Percentiles rank a stretch among this genome's conserved stretches.
Evolutionary conservation across 2,113 vertebrate genomes (phyloP).

Genomic region (Azemiops feae): DNA sequence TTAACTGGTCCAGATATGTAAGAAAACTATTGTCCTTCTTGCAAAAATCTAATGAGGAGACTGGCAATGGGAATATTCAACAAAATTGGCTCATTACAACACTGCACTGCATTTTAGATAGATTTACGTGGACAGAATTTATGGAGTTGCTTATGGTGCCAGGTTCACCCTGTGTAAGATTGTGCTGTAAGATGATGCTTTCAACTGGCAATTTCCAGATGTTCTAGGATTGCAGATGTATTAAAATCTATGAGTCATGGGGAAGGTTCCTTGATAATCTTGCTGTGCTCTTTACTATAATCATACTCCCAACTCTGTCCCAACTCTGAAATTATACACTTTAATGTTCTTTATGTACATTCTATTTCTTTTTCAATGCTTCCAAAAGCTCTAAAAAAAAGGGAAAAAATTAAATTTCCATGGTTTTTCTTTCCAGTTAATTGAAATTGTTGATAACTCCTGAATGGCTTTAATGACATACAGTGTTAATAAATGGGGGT

Average conservation of each 20-base stretch:
- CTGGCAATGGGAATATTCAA: background rate
- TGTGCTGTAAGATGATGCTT: background rate
- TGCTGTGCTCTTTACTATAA: background rate
- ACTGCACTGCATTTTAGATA: background rate
- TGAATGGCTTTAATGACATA: conserved; percentile 22
- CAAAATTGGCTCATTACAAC: background rate
- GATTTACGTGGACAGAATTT: background rate
- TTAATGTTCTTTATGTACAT: background rate
- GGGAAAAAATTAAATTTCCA: background rate
- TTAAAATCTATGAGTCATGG: background rate
- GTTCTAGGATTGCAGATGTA: background rate
- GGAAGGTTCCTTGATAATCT: background rate
- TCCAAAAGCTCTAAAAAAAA: background rate
- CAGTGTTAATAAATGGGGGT: background rate
- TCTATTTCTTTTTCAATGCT: background rate
- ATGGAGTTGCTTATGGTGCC: background rate
- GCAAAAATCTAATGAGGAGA: background rate
- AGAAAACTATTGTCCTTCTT: background rate
- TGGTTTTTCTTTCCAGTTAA: background rate
- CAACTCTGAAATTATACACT: background rate
- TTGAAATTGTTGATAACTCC: background rate
- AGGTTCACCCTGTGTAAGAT: background rate
- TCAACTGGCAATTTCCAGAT: background rate
- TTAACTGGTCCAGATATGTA: background rate
- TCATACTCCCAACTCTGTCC: background rate